Evolutionary conservation across 2,113 vertebrate species (phyloP).

Genomic region (Neodontobutis hainanensis): DNA sequence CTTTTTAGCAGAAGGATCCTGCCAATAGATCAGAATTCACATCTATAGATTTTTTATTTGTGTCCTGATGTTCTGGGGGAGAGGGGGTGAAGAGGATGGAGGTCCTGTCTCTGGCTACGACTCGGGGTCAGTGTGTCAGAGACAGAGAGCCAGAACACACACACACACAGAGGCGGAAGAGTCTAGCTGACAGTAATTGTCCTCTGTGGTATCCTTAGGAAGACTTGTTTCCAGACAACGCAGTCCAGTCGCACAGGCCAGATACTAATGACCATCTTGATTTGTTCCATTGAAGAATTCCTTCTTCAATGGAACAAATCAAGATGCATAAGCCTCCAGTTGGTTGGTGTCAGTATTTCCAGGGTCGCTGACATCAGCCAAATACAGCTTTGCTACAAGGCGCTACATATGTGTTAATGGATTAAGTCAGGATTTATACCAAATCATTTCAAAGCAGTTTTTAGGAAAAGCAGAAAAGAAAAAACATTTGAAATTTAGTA

Average conservation of each 20-base stretch:
- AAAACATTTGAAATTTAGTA: too few relatives aligned
- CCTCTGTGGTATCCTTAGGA: constrained; percentile 72
- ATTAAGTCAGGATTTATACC: constrained; percentile 8
- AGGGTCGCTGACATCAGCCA: constrained; percentile 43
- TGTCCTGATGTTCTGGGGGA: constrained; percentile 10
- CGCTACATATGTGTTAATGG: constrained; percentile 29
- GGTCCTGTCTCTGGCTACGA: constrained; percentile 67
- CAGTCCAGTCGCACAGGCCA: constrained; percentile 61
- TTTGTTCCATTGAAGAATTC: constrained; percentile 63
- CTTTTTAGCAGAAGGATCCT: constrained; percentile 53
- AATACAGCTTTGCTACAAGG: constrained; percentile 18
- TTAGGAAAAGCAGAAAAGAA: background rate
- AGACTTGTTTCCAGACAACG: constrained; percentile 72
- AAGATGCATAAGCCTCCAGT: constrained; percentile 53
- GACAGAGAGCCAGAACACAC: constrained; percentile 74
- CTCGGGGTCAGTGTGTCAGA: constrained; percentile 70
- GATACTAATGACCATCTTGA: constrained; percentile 74
- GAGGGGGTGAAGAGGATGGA: constrained; percentile 34
- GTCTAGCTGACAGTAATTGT: constrained; percentile 73
- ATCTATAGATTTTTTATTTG: constrained; percentile 45
- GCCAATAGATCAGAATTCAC: constrained; percentile 61
- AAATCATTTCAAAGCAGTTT: background rate
- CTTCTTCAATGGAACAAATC: too few relatives aligned
- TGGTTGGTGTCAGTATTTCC: constrained; percentile 63
- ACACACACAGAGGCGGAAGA: constrained; percentile 71